Percentiles rank a stretch among this genome's conserved stretches.
Conservation (phyloP, 2,113 vertebrate genomes). For the Hippocampus zosterae region DNA sequence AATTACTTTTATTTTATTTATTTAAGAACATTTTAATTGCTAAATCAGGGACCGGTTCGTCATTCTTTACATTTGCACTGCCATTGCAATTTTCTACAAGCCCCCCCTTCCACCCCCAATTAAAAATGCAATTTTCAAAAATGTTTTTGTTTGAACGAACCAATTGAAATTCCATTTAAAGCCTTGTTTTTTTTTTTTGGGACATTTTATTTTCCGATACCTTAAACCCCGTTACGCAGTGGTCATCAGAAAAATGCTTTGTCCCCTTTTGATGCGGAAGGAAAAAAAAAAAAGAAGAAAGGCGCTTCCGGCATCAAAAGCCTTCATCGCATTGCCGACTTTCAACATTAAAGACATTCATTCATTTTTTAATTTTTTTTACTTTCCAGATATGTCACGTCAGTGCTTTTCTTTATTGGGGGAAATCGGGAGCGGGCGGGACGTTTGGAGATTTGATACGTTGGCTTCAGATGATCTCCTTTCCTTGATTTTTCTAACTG, state of each 20-base stretch:
- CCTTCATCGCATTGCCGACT: slow-evolving; percentile 63
- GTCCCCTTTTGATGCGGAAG: slow-evolving; percentile 57
- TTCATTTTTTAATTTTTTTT: slow-evolving; percentile 49
- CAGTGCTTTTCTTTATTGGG: slow-evolving; percentile 56
- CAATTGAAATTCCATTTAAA: not conserved
- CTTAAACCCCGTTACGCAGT: slow-evolving; percentile 55
- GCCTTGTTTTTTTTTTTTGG: not conserved
- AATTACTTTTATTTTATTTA: no score
- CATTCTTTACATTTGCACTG: no score
- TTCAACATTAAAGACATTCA: slow-evolving; percentile 57
- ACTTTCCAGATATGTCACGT: slow-evolving; percentile 59
- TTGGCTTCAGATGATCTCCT: slow-evolving; percentile 63
- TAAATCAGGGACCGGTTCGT: no score
- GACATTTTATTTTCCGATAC: not conserved
- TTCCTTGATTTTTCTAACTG: slow-evolving; percentile 65
- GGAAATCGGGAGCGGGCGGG: slow-evolving; percentile 42
- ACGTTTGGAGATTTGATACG: slow-evolving; percentile 43
- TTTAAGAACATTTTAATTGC: no score
- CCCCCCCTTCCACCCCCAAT: no score
- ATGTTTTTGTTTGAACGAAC: no score
- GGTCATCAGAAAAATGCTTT: slow-evolving; percentile 60
- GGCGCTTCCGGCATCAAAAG: slow-evolving; percentile 59
- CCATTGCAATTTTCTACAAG: no score
- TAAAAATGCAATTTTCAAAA: no score
- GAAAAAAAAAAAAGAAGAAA: slow-evolving; percentile 37